Evolutionary conservation across 2,113 vertebrate genomes (phyloP).

Genomic region (Chaetorhynchus papuensis): DNA sequence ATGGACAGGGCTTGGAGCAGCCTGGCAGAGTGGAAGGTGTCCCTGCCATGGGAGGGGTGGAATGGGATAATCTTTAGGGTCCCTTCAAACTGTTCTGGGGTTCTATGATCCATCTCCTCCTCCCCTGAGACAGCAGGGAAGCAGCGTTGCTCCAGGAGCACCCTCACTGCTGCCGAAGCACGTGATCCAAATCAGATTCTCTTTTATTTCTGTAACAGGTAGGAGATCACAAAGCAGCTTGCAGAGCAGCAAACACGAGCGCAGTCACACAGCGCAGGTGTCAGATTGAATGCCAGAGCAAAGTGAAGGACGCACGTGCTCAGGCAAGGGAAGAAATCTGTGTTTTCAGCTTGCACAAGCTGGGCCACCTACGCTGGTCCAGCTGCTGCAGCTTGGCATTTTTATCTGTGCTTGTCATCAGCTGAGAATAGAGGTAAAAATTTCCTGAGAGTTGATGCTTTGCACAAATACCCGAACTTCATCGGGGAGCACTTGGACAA

Average conservation of each 20-base stretch:
- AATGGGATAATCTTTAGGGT: neutral
- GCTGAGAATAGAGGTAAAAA: neutral
- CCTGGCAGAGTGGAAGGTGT: neutral
- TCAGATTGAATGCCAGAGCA: neutral
- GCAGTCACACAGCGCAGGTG: neutral
- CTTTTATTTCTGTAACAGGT: neutral
- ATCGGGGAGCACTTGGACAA: rapidly evolving
- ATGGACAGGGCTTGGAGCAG: rapidly evolving
- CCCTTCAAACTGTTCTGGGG: rapidly evolving
- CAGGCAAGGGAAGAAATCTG: neutral
- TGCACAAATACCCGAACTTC: neutral
- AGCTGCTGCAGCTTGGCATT: neutral
- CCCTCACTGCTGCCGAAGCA: neutral
- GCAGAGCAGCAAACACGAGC: neutral
- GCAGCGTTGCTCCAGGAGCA: neutral
- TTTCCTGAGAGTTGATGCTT: neutral
- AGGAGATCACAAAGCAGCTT: neutral
- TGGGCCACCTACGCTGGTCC: neutral
- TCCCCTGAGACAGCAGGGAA: neutral
- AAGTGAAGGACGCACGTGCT: neutral
- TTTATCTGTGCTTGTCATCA: neutral
- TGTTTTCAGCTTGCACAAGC: neutral
- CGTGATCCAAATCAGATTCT: neutral
- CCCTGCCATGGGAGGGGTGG: neutral
- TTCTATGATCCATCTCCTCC: neutral